Conservation (phyloP, 2,888 invertebrate genomes). For the Trissonchulus sp. region DNA sequence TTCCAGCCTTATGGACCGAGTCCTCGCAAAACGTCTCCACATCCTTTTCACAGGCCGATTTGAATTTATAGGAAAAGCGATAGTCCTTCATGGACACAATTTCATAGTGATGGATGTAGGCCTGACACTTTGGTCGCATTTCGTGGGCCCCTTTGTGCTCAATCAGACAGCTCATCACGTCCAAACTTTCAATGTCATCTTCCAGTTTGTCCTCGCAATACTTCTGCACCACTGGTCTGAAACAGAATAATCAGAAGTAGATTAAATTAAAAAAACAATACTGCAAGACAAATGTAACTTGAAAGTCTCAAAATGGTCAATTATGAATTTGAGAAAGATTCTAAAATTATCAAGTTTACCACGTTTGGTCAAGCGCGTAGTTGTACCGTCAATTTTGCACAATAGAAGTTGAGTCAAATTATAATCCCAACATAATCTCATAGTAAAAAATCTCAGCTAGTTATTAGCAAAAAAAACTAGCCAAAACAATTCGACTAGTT, state of each 20-base stretch:
- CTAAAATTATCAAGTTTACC: too few relatives aligned
- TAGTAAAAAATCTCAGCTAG: too few relatives aligned
- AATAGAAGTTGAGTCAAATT: too few relatives aligned
- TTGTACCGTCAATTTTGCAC: too few relatives aligned
- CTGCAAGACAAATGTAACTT: neutral
- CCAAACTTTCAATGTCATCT: constrained; percentile 66
- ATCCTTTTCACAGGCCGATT: constrained; percentile 68
- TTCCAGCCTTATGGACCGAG: neutral
- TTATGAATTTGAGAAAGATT: too few relatives aligned
- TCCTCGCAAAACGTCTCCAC: constrained; percentile 62
- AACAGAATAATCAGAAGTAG: constrained; percentile 32
- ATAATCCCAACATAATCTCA: too few relatives aligned
- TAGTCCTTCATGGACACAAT: constrained; percentile 70
- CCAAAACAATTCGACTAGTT: too few relatives aligned
- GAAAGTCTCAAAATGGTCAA: neutral
- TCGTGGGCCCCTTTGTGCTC: constrained; percentile 79
- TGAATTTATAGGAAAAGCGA: too few relatives aligned
- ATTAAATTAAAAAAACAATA: neutral
- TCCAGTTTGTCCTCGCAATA: constrained; percentile 33
- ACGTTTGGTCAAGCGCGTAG: too few relatives aligned
- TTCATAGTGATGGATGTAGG: constrained; percentile 94
- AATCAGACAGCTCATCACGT: constrained; percentile 88
- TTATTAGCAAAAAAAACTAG: too few relatives aligned
- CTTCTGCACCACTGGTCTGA: neutral
- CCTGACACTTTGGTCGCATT: constrained; percentile 75